Percentiles rank a stretch among this genome's conserved stretches.
Conservation (phyloP, 2,113 vertebrate species). For the Neomonachus schauinslandi region DNA sequence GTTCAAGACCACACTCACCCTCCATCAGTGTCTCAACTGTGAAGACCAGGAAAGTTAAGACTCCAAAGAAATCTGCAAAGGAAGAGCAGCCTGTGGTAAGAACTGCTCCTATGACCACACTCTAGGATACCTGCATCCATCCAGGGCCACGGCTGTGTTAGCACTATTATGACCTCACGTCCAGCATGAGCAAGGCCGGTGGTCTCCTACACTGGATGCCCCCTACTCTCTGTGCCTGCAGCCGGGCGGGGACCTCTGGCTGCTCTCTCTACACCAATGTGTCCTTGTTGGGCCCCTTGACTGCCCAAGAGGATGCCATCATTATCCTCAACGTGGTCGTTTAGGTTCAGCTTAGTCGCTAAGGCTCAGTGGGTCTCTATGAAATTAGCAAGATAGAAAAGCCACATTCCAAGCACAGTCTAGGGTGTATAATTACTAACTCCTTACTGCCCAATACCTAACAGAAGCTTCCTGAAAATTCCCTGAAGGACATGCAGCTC, state of each 20-base stretch:
- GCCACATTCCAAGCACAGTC: not conserved
- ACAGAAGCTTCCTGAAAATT: not conserved
- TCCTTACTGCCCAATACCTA: not conserved
- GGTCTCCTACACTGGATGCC: not conserved
- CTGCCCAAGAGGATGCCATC: not conserved
- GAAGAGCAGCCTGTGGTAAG: not conserved
- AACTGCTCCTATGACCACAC: fast-evolving
- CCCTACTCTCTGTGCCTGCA: not conserved
- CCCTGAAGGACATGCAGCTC: not conserved
- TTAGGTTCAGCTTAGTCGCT: not conserved
- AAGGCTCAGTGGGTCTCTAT: not conserved
- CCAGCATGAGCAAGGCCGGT: not conserved
- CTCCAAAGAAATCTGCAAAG: not conserved
- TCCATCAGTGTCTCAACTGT: fast-evolving
- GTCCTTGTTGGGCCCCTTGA: not conserved
- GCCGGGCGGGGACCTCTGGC: not conserved
- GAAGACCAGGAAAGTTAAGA: not conserved
- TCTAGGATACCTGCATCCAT: fast-evolving
- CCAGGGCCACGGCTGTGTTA: not conserved
- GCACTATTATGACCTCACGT: fast-evolving
- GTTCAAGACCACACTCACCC: fast-evolving
- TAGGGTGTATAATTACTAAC: not conserved
- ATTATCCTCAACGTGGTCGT: not conserved
- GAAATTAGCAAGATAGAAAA: not conserved
- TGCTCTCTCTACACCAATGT: not conserved